Conservation (phyloP, 2,797 vertebrate genomes). For the Semotilus atromaculatus region DNA sequence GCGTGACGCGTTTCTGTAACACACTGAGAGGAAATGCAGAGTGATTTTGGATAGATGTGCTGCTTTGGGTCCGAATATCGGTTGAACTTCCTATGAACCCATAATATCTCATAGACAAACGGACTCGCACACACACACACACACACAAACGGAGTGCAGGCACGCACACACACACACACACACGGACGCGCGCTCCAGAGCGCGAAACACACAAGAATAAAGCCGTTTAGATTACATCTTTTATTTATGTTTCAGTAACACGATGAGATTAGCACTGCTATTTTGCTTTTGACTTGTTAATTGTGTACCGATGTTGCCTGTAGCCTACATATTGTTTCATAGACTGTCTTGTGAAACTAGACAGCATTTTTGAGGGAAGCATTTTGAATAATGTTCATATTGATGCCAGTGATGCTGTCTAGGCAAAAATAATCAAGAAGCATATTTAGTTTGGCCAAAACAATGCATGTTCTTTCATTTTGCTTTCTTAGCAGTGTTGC, state of each 20-base stretch:
- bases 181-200: slow-evolving; percentile 17
- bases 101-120: slow-evolving; percentile 82
- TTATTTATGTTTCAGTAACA: neutral
- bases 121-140: slow-evolving; percentile 54
- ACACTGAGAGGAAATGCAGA: neutral
- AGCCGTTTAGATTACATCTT: neutral
- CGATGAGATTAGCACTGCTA: neutral
- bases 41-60: slow-evolving; percentile 63
- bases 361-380: neutral
- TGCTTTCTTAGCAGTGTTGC: neutral
- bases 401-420: neutral
- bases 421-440: neutral
- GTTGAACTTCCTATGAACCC: slow-evolving; percentile 85
- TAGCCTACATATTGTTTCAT: neutral
- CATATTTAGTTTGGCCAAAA: neutral
- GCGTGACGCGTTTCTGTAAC: neutral
- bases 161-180: slow-evolving; percentile 68
- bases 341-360: neutral
- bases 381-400: neutral
- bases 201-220: neutral
- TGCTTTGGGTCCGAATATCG: slow-evolving; percentile 70
- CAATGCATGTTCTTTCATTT: neutral
- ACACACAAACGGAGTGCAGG: neutral
- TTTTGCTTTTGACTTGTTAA: neutral
- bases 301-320: neutral